Base-by-base conservation (phyloP, 2,797 vertebrate genomes). In the Eleutherodactylus coqui region DNA sequence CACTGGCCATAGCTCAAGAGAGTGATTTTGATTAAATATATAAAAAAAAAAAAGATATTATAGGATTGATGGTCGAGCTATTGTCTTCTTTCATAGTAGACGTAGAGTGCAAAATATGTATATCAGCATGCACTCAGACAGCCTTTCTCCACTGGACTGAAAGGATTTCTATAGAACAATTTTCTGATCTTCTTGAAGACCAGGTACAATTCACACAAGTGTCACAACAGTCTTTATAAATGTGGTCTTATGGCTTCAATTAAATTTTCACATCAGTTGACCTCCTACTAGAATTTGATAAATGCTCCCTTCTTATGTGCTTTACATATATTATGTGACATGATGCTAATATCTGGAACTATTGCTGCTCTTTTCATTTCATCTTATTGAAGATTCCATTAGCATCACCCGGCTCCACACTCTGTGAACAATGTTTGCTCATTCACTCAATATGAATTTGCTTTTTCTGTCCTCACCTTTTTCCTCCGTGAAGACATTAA, bases 401-500 rank as follows among this genome's bases (percentile, higher is more conserved):
- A 62, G 82, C 62, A 76, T 76, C 73, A 64, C 38, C 60, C 55
- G 5, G 53, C 70, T 51, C 29, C 41, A 34, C 27, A 58, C 45
- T 55, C 81, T 13, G 16, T 60, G 82, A 60, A 64, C 51, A 62
- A 49, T 76, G 41, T 76, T 84, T 64, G 55, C 72, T 92, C 96
- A 94, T 93, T 76, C 72, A 70, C 79, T 76, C 79, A 86, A 82
- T 76, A 76, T 36, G 47, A 75, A 64, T 75, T 67, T 75, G 47
- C 69, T 14, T 55, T 82, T 38, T 55, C 47, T 13, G 29, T 24
- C 27, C 51, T 83, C 75, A 60, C 62, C 60, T 78, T 53, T 72
- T 47, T 60, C n/a, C 41, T 55, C 69, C 51, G 3, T 27, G 60
- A 87, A 78, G 73, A 60, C 75, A 78, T 87, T 79, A 93, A 95